These are phyloP conservation scores for Eilema griseolum DNA, from an alignment of 2,888 invertebrate species.

Conservation along the genomic window DNA sequence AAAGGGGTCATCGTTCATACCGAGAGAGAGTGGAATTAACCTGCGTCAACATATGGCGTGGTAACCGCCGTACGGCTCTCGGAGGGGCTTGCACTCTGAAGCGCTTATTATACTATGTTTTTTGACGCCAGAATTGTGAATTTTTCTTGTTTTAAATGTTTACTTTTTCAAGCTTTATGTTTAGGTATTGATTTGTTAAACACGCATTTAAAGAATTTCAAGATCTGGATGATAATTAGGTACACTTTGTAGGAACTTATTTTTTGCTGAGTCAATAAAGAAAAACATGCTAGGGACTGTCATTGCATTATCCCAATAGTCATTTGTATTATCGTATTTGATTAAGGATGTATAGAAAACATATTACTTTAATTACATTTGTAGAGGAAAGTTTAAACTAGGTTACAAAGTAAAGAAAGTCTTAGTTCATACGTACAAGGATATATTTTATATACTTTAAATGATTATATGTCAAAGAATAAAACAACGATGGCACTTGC, in stretches of 20 bases:
- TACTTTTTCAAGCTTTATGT: neutral
- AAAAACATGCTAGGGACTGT: neutral
- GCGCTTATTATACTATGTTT: constrained; percentile 51
- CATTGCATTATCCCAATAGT: neutral
- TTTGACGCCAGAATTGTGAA: constrained; percentile 41
- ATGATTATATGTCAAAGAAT: constrained; percentile 31
- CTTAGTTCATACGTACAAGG: neutral
- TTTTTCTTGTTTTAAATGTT: constrained; percentile 24
- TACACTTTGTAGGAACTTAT: no score
- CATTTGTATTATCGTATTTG: no score
- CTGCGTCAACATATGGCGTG: constrained; percentile 72
- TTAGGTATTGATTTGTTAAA: neutral
- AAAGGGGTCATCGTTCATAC: constrained; percentile 85
- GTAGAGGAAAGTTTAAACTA: neutral
- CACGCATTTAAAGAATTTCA: neutral
- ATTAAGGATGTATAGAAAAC: neutral
- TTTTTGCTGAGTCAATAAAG: no score
- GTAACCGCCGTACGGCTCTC: constrained; percentile 52
- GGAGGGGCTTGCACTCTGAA: constrained; percentile 34
- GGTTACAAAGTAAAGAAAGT: no score
- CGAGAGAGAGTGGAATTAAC: constrained; percentile 75
- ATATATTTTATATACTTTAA: neutral
- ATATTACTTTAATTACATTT: neutral
- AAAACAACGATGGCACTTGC: constrained; percentile 29
- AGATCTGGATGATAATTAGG: no score